Conservation (phyloP, 2,888 invertebrate genomes). For the Cheilosia impressa region DNA sequence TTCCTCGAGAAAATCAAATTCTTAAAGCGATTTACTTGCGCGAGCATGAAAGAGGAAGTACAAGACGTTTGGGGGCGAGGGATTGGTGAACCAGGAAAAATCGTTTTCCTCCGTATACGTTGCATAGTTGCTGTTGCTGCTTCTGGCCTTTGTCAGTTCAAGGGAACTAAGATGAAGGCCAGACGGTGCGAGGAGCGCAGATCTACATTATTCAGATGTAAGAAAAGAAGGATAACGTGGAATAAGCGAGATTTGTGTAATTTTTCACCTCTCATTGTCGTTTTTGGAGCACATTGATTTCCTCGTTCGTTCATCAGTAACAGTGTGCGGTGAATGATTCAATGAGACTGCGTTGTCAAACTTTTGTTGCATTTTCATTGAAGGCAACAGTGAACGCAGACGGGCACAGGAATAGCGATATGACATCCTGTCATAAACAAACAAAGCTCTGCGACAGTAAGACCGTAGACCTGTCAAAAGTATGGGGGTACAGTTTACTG, state of each 20-base stretch:
- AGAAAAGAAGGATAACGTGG: not conserved
- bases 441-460: constrained; percentile 20
- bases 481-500: not conserved
- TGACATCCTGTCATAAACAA: constrained; percentile 35
- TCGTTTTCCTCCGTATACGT: constrained; percentile 6
- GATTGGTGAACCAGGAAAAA: constrained; percentile 46
- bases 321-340: not conserved
- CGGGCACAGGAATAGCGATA: not conserved
- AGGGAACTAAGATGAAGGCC: constrained; percentile 48
- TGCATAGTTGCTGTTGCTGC: not conserved
- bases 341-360: not conserved
- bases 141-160: constrained; percentile 53
- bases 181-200: not conserved
- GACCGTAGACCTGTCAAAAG: constrained; percentile 4
- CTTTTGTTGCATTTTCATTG: not conserved
- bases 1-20: constrained; percentile 66
- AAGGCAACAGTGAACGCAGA: not conserved
- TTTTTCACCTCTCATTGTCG: constrained; percentile 13
- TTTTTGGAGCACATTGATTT: constrained; percentile 26
- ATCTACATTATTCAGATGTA: constrained; percentile 12
- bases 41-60: not conserved
- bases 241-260: constrained; percentile 13
- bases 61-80: not conserved
- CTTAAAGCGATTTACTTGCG: constrained; percentile 44
- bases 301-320: constrained; percentile 18